A percentile compares a stretch with the other conserved stretches of the same genome.
Conservation (phyloP, 2,113 vertebrate species). For the Paratilapia polleni region DNA sequence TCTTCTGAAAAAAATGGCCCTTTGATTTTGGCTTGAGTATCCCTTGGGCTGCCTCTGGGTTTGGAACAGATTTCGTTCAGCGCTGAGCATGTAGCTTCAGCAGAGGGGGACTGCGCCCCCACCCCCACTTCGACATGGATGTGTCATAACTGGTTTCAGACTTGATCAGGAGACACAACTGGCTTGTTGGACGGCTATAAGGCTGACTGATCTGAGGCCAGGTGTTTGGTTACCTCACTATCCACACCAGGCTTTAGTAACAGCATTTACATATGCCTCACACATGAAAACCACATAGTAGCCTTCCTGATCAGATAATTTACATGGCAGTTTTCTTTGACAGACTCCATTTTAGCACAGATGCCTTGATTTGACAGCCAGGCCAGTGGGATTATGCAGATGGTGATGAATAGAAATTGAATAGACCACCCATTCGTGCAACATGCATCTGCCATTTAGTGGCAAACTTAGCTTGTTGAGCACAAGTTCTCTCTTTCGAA, state of each 20-base stretch:
- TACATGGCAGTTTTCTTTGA: slow-evolving; percentile 35
- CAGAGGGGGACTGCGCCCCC: slow-evolving; percentile 21
- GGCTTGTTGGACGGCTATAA: slow-evolving; percentile 6
- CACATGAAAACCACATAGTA: slow-evolving; percentile 14
- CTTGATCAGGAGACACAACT: slow-evolving; percentile 27
- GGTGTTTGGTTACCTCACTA: slow-evolving; percentile 37
- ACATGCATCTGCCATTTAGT: neutral
- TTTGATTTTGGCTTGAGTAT: slow-evolving; percentile 74
- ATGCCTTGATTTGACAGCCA: slow-evolving; percentile 46
- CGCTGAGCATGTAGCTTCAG: slow-evolving; percentile 45
- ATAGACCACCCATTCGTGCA: slow-evolving; percentile 20
- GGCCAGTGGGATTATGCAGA: slow-evolving; percentile 17
- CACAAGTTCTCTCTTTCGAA: slow-evolving; percentile 17
- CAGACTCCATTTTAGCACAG: slow-evolving; percentile 30
- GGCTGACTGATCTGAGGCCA: slow-evolving; percentile 47
- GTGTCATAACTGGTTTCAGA: slow-evolving; percentile 59
- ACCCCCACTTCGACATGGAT: slow-evolving; percentile 12
- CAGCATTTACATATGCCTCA: slow-evolving; percentile 3
- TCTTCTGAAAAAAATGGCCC: slow-evolving; percentile 49
- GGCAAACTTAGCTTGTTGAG: neutral
- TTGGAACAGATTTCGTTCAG: slow-evolving; percentile 59
- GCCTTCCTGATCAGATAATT: slow-evolving; percentile 36
- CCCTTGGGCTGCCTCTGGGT: slow-evolving; percentile 54
- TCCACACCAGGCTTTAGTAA: slow-evolving; percentile 23
- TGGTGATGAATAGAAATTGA: slow-evolving; percentile 30